Base-by-base conservation (phyloP, 1,140 invertebrate genomes). In the Drosophila repleta region DNA sequence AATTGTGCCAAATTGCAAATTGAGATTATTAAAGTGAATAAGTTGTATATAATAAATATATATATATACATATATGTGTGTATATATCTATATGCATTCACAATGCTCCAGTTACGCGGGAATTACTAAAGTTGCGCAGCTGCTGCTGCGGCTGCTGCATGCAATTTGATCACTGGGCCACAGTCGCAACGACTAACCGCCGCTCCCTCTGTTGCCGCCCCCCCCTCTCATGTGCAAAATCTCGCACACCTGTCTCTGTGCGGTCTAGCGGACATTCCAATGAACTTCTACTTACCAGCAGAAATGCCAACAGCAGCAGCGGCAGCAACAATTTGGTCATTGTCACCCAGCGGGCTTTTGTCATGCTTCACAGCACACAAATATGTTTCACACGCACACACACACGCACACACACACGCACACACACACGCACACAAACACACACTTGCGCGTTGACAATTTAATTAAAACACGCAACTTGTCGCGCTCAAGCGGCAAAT, bases 151-250 rank as follows among this genome's bases (percentile, higher is more conserved):
- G 21, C 13, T 17, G 37, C 20, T 58, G 10, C 21, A 29, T 35
- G 32, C 53, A 48, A 67, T 60, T 60, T 60, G 56, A 60, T 43
- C 64, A 52, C 26, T 39, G 43, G 41, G 18, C 29, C 43, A 58
- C 45, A 46, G 21, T 45, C 63, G 20, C 63, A 57, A 29, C 35
- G 21, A 15, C 11, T 52, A 37, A 20, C 45, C 45, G 18, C 39
- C n/a, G 29, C 18, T n/a, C n/a, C 32, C 21, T n/a, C 32, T 35
- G 62, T 20, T 11, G 32, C 24, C 5, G 10, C 24, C 13, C 18
- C 15, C 41, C 51, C 26, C 61, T 15, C 39, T 15, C 3, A 65
- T 70, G 68, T 53, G 61, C 32, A 70, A 64, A 64, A 70, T 70
- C 61, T 51, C 67, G 18, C 65, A 61, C 65, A 69, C 51, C 46